Percentiles rank a stretch among this genome's conserved stretches.
Conservation (phyloP, 1,140 invertebrate species). For the Pseudomyrmex pallidus region DNA sequence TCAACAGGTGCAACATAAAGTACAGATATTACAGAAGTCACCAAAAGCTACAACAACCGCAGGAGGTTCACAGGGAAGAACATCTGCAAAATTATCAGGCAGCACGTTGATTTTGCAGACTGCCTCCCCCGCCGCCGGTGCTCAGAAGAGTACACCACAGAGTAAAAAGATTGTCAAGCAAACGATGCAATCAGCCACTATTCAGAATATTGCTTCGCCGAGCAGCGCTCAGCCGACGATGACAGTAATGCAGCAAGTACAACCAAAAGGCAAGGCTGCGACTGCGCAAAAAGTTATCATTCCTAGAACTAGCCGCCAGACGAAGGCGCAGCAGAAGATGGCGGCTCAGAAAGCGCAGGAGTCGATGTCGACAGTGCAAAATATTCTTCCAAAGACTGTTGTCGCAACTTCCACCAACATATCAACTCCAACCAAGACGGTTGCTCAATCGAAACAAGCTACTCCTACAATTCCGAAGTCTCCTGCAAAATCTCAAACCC, state of each 20-base stretch:
- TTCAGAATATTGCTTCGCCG: constrained; percentile 59
- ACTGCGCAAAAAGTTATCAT: constrained; percentile 73
- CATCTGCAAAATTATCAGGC: constrained; percentile 61
- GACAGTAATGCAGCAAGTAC: constrained; percentile 47
- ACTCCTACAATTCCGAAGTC: constrained; percentile 39
- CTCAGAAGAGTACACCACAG: constrained; percentile 55
- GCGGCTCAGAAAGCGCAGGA: constrained; percentile 71
- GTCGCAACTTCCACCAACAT: constrained; percentile 24
- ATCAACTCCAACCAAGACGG: constrained; percentile 40
- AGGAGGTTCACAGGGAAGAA: constrained; percentile 54
- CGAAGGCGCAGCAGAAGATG: constrained; percentile 74
- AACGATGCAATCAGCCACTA: constrained; percentile 61
- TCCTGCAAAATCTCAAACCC: constrained; percentile 40
- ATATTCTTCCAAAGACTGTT: constrained; percentile 41
- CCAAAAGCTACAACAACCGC: constrained; percentile 72
- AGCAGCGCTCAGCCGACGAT: constrained; percentile 56
- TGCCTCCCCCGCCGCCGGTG: constrained; percentile 17
- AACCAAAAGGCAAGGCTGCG: constrained; percentile 70
- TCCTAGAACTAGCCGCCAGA: constrained; percentile 67
- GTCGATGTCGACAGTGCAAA: constrained; percentile 38
- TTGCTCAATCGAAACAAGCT: constrained; percentile 52
- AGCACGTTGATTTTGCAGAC: constrained; percentile 75
- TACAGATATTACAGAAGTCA: constrained; percentile 77
- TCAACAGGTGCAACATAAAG: constrained; percentile 76
- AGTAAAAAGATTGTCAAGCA: constrained; percentile 75